Conservation (phyloP, 2,888 invertebrate genomes). For the Coenonympha glycerion region DNA sequence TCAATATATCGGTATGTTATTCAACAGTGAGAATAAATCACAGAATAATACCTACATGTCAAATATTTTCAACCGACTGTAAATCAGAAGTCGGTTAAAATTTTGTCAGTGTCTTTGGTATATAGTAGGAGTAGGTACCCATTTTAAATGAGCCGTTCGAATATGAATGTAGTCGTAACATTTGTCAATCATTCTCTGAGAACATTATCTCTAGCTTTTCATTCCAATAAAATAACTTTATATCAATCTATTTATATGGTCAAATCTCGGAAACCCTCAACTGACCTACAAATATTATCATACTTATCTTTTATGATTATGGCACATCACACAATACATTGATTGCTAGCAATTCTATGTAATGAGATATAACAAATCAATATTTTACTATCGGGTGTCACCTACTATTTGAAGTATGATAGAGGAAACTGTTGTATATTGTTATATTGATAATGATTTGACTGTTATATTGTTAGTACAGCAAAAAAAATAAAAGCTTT, state of each 20-base stretch:
- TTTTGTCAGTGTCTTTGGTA: no score
- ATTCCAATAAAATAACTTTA: no score
- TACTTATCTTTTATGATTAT: no score
- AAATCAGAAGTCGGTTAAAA: no score
- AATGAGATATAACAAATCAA: slow-evolving; percentile 43
- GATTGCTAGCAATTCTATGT: slow-evolving; percentile 39
- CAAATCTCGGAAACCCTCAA: slow-evolving; percentile 1
- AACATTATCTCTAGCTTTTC: background rate
- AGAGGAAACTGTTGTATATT: slow-evolving; percentile 35
- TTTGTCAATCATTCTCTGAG: background rate
- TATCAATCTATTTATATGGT: background rate
- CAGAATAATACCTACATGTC: no score
- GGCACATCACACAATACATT: slow-evolving; percentile 24
- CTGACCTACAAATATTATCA: background rate
- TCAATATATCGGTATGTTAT: background rate
- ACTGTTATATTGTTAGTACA: background rate
- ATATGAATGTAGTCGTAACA: no score
- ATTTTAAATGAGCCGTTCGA: background rate
- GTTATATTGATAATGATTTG: slow-evolving; percentile 33
- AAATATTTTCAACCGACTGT: no score
- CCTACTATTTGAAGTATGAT: slow-evolving; percentile 37
- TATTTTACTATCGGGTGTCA: slow-evolving; percentile 40
- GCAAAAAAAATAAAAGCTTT: no score
- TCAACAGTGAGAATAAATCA: background rate
- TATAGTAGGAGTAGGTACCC: no score